Percentiles rank a stretch among this genome's conserved stretches.
phyloP scores from a whole-genome alignment of 2,113 vertebrate genomes.

The Acinonyx jubatus region DNA sequence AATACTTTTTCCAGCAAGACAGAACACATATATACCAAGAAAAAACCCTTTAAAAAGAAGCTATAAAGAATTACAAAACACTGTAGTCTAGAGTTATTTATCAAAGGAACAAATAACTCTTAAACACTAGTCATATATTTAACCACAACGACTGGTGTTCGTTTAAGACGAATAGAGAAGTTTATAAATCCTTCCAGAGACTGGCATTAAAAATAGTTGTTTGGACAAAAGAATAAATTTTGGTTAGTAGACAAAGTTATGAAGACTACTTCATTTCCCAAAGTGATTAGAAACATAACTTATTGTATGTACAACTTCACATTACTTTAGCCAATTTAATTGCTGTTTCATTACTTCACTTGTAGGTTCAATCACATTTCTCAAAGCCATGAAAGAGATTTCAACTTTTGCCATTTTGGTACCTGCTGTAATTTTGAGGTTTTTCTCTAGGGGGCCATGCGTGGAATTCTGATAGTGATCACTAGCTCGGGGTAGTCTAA shows the following conservation, averaged over 20 bases:
- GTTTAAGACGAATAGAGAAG: not conserved
- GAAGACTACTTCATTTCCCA: not conserved
- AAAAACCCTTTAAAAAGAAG: not conserved
- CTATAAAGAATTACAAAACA: not conserved
- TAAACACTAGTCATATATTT: not conserved
- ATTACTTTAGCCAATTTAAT: not conserved
- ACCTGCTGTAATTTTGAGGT: not conserved
- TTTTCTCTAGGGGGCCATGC: not conserved
- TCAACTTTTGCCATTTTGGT: not conserved
- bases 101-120: not conserved
- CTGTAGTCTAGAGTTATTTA: not conserved
- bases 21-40: not conserved
- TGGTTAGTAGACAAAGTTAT: not conserved
- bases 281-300: not conserved
- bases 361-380: not conserved
- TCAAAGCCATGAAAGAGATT: not conserved
- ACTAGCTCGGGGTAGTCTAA: not conserved
- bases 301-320: not conserved
- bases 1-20: not conserved
- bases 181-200: not conserved
- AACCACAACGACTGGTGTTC: not conserved
- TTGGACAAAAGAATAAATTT: not conserved
- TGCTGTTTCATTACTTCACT: not conserved
- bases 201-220: not conserved
- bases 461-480: not conserved